Evolutionary conservation across 2,113 vertebrate genomes (phyloP).

Genomic region (Spilogale gracilis): DNA sequence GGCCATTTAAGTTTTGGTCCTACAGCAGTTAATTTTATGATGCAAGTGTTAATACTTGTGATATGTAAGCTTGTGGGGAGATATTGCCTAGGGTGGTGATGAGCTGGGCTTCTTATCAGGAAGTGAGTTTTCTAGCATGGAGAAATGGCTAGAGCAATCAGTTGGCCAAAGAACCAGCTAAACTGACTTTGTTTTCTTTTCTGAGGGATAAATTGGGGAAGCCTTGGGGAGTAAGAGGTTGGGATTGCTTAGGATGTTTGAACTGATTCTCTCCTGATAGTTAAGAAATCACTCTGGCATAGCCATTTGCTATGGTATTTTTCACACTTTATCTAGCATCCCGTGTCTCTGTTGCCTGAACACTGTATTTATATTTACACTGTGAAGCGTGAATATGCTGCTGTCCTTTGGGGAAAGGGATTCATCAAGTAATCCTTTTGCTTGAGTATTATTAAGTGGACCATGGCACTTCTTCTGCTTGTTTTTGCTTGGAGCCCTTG

Average conservation of each 20-base stretch:
- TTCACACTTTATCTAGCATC: constrained; percentile 81
- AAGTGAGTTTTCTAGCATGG: background rate
- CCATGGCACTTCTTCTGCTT: constrained; percentile 84
- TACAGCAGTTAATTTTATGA: constrained; percentile 59
- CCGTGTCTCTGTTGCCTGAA: constrained; percentile 78
- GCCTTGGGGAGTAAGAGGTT: background rate
- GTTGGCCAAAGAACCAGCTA: background rate
- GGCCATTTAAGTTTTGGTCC: constrained; percentile 59
- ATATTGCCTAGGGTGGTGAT: background rate
- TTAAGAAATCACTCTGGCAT: constrained; percentile 75
- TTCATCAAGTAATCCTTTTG: constrained; percentile 87
- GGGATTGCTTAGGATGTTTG: constrained; percentile 62
- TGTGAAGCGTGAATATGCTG: constrained; percentile 53
- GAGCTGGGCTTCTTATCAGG: background rate
- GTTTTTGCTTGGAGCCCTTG: constrained; percentile 82
- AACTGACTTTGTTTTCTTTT: constrained; percentile 65
- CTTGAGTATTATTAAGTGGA: constrained; percentile 88
- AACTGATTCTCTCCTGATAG: constrained; percentile 64
- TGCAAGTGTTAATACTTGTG: constrained; percentile 38
- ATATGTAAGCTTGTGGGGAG: background rate
- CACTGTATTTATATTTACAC: constrained; percentile 83
- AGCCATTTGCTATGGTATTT: constrained; percentile 69
- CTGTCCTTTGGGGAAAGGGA: constrained; percentile 84
- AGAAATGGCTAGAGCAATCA: background rate
- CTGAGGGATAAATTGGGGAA: background rate